A percentile compares a stretch with the other conserved stretches of the same genome.
Evolutionary conservation across 2,113 vertebrate genomes (phyloP).

Genomic region (Dunckerocampus dactyliophorus): DNA sequence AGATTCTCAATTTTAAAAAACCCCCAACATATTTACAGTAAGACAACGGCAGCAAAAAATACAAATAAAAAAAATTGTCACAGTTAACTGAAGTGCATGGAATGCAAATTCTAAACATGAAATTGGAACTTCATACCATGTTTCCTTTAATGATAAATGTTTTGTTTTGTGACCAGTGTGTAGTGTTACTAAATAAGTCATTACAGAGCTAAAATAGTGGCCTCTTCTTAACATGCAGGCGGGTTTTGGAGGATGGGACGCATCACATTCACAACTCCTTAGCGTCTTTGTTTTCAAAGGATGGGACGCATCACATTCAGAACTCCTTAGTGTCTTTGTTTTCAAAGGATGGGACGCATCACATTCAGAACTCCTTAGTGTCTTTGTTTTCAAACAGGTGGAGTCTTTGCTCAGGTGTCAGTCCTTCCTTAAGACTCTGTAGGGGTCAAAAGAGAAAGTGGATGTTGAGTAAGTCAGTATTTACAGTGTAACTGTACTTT

Average conservation of each 20-base stretch:
- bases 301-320: constrained; percentile 53
- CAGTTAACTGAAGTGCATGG: constrained; percentile 80
- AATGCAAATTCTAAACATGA: constrained; percentile 75
- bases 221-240: constrained; percentile 71
- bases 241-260: constrained; percentile 21
- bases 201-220: constrained; percentile 72
- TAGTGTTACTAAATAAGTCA: constrained; percentile 67
- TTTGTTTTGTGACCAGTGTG: constrained; percentile 75
- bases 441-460: constrained; percentile 5
- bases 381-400: constrained; percentile 81
- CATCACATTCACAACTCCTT: constrained; percentile 76
- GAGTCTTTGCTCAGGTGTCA: constrained; percentile 79
- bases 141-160: constrained; percentile 58
- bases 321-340: no score
- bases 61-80: constrained; percentile 61
- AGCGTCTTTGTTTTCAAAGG: no score
- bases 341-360: constrained; percentile 14
- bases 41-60: constrained; percentile 64
- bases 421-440: constrained; percentile 79
- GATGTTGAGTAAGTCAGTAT: no score
- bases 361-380: constrained; percentile 77
- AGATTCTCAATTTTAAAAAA: constrained; percentile 73
- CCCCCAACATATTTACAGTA: constrained; percentile 72
- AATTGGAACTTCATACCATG: constrained; percentile 75
- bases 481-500: constrained; percentile 7